A percentile compares a stretch with the other conserved stretches of the same genome.
These are phyloP conservation scores for Microcebus tavaratra DNA, from an alignment of 2,113 vertebrate species.

Conservation along the genomic window DNA sequence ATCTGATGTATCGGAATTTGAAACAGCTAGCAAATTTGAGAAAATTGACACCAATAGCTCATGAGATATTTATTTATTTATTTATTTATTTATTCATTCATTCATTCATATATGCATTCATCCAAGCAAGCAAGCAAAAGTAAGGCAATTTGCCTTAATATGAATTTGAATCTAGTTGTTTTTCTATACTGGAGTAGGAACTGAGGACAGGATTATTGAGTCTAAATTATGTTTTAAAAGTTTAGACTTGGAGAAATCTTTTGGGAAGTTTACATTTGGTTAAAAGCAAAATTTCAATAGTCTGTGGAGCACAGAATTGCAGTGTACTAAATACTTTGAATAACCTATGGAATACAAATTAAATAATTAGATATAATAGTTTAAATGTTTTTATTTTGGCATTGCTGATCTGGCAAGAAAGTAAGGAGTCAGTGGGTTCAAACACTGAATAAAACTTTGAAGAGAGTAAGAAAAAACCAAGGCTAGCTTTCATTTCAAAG, in stretches of 20 bases:
- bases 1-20: background rate
- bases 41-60: background rate
- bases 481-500: background rate
- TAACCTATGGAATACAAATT: constrained; percentile 1
- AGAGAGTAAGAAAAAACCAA: background rate
- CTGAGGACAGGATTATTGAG: background rate
- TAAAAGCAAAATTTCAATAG: constrained; percentile 1
- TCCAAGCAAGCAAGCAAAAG: background rate
- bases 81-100: background rate
- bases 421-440: background rate
- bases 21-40: constrained; percentile 12
- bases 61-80: background rate
- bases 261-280: background rate
- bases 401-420: background rate
- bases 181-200: constrained; percentile 14
- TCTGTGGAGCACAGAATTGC: background rate
- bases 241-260: background rate
- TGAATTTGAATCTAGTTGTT: constrained; percentile 20
- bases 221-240: background rate
- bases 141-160: background rate
- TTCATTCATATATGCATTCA: background rate
- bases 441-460: background rate
- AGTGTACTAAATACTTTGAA: background rate
- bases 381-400: background rate
- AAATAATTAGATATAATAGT: constrained; percentile 25